Evolutionary conservation across 2,113 vertebrate genomes (phyloP), one percentile per base, ranked within the genome.

Genomic region (Oncorhynchus clarkii): DNA sequence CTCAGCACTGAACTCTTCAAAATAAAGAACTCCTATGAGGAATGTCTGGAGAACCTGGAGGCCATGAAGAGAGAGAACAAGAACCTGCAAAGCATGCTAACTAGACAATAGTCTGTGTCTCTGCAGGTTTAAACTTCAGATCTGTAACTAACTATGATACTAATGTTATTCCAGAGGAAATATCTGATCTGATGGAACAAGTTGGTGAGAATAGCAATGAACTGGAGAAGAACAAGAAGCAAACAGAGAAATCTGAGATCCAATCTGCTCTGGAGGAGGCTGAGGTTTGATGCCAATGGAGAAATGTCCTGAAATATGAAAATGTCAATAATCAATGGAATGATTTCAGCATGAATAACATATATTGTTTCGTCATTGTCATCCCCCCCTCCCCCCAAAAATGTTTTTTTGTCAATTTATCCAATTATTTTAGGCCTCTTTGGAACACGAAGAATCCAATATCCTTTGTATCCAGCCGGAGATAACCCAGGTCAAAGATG

Each of bases 361-460:
- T 0, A 39, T 39, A 39, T 39, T 39, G 7, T 39, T 8, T 39
- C 2, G 34, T 39, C 34, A 39, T 34, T 34, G 31, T 27, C 7
- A 12, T 24, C 22, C 22, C 22, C 22, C 22, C 22, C 9, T 14
- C 26, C n/a, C 8, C 76, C 70, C 72, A 96, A 34, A 34, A 5
- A 34, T 1, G 22, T 24, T 24, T 24, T 24, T 6, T 34, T 8
- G 34, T 39, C 7, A 39, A 39, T 39, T 39, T 39, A 39, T 39
- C 34, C 7, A 39, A 39, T 39, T 39, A 39, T 39, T 39, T 39
- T 39, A 39, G 95, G 95, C 93, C 5, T 83, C 94, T 71, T 89
- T 96, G 77, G 95, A 96, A 74, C 94, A 94, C 0, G 94, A 96
- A 75, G 94, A 96, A 72, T 92, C 91, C 77, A 96, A 95, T 91